Evolutionary conservation across 2,888 invertebrate genomes (phyloP), one percentile per base, ranked within the genome.

Genomic region (Stenichneumon culpator): DNA sequence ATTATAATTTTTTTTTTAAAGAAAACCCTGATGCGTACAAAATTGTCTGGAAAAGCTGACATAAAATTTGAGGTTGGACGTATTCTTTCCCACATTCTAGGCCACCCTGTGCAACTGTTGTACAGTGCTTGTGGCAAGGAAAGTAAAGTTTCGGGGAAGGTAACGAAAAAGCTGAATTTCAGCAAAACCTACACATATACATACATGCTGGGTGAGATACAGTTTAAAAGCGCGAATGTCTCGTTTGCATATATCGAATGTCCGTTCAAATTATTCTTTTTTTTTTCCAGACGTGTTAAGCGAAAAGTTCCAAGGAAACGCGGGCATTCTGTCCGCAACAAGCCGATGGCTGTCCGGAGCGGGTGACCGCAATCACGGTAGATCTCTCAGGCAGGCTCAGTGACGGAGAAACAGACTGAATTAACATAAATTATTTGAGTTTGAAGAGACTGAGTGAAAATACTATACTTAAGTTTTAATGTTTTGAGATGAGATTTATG

Each of bases 331-430:
- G 54, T 54, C 22, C 9, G 54, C 54, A 2, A 54, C 54, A 16
- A 54, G 54, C 11, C 22, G 54, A 7, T 16, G 54, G 22, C 22
- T 22, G 22, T 54, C 54, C 54, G 22, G 54, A 54, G 54, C 54
- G 11, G 54, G 19, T 22, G 54, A 54, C 22, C 54, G 54, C 22
- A 54, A 54, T 54, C 54, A 54, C 22, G 54, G 54, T 54, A 54
- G 22, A 54, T 19, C 54, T 54, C 22, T 54, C 22, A 22, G 54
- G n/a, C 22, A 54, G 19, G 44, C 44, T 16, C 44, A 47, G 16
- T 47, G 44, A 47, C 44, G 16, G 44, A 47, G 44, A 47, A 47
- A 47, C 14, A 47, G 44, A 16, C 44, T 47, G 44, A 47, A 47
- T 47, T 47, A 47, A 47, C 16, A 16, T 47, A 47, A 47, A 47